A percentile compares a stretch with the other conserved stretches of the same genome.
These are phyloP conservation scores for Osmoderma eremita DNA, from an alignment of 2,888 invertebrate genomes.

Conservation along the genomic window DNA sequence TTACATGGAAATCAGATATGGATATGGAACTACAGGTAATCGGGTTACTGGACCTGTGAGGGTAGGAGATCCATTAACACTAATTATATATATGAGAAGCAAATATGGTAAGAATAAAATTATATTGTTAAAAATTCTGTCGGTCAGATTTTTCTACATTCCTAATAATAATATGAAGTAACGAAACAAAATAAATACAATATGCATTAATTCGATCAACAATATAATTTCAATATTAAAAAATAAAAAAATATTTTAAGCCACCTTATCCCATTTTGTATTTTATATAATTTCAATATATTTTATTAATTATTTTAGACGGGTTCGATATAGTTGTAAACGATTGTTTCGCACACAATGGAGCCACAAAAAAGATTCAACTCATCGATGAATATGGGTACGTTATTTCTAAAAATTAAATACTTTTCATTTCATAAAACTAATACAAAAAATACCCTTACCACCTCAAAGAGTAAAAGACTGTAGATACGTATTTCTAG, in stretches of 20 bases:
- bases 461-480: no score
- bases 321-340: constrained; percentile 95
- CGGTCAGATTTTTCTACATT: no score
- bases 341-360: constrained; percentile 94
- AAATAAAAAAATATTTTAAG: no score
- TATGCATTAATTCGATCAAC: no score
- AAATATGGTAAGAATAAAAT: constrained; percentile 79
- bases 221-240: no score
- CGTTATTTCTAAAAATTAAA: constrained; percentile 53
- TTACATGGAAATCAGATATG: constrained; percentile 94
- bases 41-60: constrained; percentile 89
- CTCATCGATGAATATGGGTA: constrained; percentile 92
- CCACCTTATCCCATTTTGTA: no score
- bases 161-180: no score
- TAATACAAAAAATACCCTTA: no score
- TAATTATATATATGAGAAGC: constrained; percentile 94
- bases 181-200: no score
- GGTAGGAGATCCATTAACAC: constrained; percentile 90
- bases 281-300: no score
- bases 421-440: constrained; percentile 16
- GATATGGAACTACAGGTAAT: constrained; percentile 87
- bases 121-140: no score
- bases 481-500: no score
- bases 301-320: constrained; percentile 69
- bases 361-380: constrained; percentile 90